Percentiles rank a stretch among this genome's conserved stretches.
phyloP scores from a whole-genome alignment of 2,888 invertebrate species.

The Apoda limacodes region DNA sequence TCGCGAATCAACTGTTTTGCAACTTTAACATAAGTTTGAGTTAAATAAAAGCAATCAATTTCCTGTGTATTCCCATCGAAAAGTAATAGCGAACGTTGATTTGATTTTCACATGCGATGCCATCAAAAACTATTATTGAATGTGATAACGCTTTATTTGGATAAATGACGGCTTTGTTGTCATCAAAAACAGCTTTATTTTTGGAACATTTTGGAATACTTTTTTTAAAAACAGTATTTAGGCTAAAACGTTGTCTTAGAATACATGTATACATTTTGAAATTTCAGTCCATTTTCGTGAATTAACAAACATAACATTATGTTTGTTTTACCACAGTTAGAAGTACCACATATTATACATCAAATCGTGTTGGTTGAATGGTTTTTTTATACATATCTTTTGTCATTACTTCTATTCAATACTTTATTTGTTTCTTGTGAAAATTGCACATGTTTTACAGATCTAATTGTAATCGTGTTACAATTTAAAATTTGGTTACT shows the following conservation, averaged over 20 bases:
- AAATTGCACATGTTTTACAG: too few relatives aligned
- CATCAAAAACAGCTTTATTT: neutral
- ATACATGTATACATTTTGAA: too few relatives aligned
- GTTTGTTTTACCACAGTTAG: neutral
- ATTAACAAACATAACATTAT: neutral
- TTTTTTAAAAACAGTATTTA: neutral
- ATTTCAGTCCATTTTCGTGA: too few relatives aligned
- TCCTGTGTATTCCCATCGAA: conserved; percentile 8
- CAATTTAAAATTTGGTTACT: too few relatives aligned
- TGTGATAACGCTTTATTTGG: conserved; percentile 3
- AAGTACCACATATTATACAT: neutral
- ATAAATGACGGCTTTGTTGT: conserved; percentile 3
- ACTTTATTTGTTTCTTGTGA: too few relatives aligned
- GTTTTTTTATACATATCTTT: too few relatives aligned
- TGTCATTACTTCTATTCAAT: too few relatives aligned
- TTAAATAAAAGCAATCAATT: conserved; percentile 10
- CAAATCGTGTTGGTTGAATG: neutral
- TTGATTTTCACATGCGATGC: conserved; percentile 9
- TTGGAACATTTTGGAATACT: neutral
- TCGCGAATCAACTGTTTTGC: too few relatives aligned
- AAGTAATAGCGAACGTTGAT: conserved; percentile 8
- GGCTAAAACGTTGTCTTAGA: too few relatives aligned
- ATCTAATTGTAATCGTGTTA: too few relatives aligned
- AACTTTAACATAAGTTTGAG: too few relatives aligned
- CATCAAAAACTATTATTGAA: conserved; percentile 8